Base-by-base conservation (phyloP, 1,140 invertebrate genomes). In the Ptiloglossa arizonensis region DNA sequence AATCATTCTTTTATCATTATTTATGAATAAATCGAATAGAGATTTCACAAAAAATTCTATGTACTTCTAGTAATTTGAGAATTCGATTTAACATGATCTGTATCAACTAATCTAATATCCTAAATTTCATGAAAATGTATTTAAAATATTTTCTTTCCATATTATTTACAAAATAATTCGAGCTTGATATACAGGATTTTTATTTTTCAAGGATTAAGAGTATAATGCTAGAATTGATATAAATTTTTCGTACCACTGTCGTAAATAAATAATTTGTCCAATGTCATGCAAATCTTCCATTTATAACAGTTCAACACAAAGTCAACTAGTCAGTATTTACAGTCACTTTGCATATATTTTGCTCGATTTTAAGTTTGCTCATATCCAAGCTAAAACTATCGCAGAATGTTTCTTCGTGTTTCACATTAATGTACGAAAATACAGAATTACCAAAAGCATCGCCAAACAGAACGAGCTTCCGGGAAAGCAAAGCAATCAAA, bases 401-500 rank as follows among this genome's bases (percentile, higher is more conserved):
- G 27, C n/a, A 29, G 35, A 27, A 75, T 35, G 38, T 57, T 68
- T 32, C 41, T 3, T 19, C 4, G 19, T 27, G 5, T 13, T 68
- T 75, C 13, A 27, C 72, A 68, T 75, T 68, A 68, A 75, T 68
- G 52, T 44, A 35, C 24, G 24, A 56, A 66, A 29, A 24, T 62
- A 29, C 13, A 32, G 50, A 74, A 44, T 66, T 38, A 32, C 29
- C 8, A n/a, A 15, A 38, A 56, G 9, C 19, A 54, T 60, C n/a
- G 27, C 70, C 38, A 67, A 56, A 75, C 35, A 56, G 22, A 66
- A 35, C 59, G 17, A 17, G 38, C 24, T 22, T 38, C 17, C 38
- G 48, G 6, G 32, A 29, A 44, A 63, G 57, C 46, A 62, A 54
- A 46, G 60, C 82, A 74, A 85, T 85, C 59, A 54, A 70, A 69